Evolutionary conservation across 2,113 vertebrate species (phyloP).

Genomic region (Mus musculus): DNA sequence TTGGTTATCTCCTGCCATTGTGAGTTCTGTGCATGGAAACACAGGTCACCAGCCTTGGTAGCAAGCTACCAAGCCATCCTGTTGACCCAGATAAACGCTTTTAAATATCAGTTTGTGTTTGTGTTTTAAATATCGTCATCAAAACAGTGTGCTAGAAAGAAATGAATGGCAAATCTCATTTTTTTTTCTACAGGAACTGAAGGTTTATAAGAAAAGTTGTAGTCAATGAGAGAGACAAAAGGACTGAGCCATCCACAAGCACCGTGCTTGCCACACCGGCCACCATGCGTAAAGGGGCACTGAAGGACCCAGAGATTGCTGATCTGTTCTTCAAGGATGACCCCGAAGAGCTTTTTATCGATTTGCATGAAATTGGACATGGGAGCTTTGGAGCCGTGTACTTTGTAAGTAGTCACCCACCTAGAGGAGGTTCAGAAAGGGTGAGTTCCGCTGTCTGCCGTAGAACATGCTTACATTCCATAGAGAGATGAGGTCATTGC

Average conservation of each 20-base stretch:
- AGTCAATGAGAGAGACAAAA: constrained; percentile 86
- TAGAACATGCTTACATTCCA: background rate
- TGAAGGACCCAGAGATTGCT: constrained; percentile 88
- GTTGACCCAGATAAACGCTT: background rate
- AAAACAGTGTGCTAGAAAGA: constrained; percentile 56
- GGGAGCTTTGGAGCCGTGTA: constrained; percentile 92
- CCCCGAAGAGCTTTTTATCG: constrained; percentile 90
- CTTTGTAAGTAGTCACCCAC: constrained; percentile 86
- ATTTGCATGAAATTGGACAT: constrained; percentile 91
- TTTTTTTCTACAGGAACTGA: constrained; percentile 83
- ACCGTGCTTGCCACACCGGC: constrained; percentile 61
- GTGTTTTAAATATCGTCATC: background rate
- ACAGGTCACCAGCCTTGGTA: background rate
- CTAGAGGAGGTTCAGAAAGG: background rate
- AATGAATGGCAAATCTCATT: constrained; percentile 59
- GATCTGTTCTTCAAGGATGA: constrained; percentile 91
- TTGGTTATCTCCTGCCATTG: background rate
- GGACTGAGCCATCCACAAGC: constrained; percentile 74
- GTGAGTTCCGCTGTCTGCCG: background rate
- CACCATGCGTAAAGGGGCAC: constrained; percentile 90
- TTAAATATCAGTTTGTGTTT: constrained; percentile 46
- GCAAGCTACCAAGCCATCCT: too few relatives aligned
- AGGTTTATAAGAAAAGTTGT: constrained; percentile 53
- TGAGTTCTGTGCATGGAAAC: background rate
- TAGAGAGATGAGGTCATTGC: background rate